phyloP scores from a whole-genome alignment of 30 jellyfish, hydroid and myxozoan genomes.

The Aurelia aurita region DNA sequence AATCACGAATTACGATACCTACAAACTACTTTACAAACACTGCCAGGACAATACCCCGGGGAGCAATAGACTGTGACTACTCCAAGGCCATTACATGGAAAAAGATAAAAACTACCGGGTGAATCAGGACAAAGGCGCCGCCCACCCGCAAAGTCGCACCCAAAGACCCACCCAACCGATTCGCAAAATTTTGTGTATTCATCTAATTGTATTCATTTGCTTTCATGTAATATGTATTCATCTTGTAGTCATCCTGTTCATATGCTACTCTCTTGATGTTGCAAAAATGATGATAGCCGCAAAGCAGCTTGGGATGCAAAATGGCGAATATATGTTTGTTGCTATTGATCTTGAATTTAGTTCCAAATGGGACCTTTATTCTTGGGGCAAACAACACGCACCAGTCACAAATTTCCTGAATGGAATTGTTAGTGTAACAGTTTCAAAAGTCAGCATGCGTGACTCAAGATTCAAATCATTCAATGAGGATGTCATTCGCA shows the following conservation, averaged over 20 bases:
- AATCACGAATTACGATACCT: too few species aligned
- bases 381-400: conserved; percentile 32
- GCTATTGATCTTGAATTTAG: conserved; percentile 72
- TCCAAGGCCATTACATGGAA: too few species aligned
- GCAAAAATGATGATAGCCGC: conserved; percentile 69
- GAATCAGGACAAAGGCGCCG: too few species aligned
- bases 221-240: not conserved
- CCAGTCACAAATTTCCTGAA: conserved; percentile 39
- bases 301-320: conserved; percentile 69
- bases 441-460: conserved; percentile 41
- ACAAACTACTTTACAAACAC: too few species aligned
- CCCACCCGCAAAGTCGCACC: too few species aligned
- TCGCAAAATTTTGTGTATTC: too few species aligned
- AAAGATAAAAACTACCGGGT: too few species aligned
- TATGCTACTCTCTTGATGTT: conserved; percentile 66
- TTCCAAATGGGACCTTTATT: conserved; percentile 46
- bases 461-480: conserved; percentile 9
- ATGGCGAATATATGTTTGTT: conserved; percentile 76
- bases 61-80: too few species aligned
- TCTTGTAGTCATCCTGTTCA: conserved; percentile 68
- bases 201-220: too few species aligned
- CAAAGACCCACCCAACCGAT: too few species aligned
- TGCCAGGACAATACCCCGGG: too few species aligned
- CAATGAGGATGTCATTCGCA: conserved; percentile 61
- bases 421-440: conserved; percentile 53